Evolutionary conservation across 2,797 vertebrate genomes (phyloP).

Genomic region (Poeciliopsis turneri): DNA sequence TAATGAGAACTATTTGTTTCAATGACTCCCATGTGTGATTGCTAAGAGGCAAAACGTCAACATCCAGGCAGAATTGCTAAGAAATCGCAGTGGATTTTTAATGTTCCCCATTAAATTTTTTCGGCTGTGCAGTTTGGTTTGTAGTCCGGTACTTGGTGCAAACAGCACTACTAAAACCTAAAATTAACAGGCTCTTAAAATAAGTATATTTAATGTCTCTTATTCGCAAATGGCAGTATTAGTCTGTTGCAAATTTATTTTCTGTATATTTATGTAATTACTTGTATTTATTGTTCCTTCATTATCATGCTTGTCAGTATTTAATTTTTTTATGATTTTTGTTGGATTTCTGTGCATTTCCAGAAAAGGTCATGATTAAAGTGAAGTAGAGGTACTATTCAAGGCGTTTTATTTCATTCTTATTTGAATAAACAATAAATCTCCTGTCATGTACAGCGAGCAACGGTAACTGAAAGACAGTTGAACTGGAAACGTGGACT

Average conservation of each 20-base stretch:
- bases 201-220: conserved; percentile 74
- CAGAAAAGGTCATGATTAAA: conserved; percentile 87
- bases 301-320: conserved; percentile 88
- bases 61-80: conserved; percentile 36
- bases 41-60: conserved; percentile 27
- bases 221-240: conserved; percentile 87
- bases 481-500: neutral
- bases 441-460: conserved; percentile 11
- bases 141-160: conserved; percentile 33
- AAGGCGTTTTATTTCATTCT: conserved; percentile 78
- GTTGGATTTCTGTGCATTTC: conserved; percentile 86
- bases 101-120: conserved; percentile 19
- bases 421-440: conserved; percentile 69
- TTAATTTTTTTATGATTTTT: conserved; percentile 90
- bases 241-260: conserved; percentile 84
- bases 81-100: conserved; percentile 25
- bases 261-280: conserved; percentile 96
- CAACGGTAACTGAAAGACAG: conserved; percentile 3
- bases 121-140: conserved; percentile 37
- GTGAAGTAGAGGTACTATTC: conserved; percentile 84
- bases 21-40: conserved; percentile 59
- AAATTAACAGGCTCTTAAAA: conserved; percentile 78
- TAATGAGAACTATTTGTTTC: conserved; percentile 54
- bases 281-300: conserved; percentile 96
- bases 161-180: conserved; percentile 46